phyloP scores from a whole-genome alignment of 2,888 invertebrate genomes.

The Tinea semifulvella region DNA sequence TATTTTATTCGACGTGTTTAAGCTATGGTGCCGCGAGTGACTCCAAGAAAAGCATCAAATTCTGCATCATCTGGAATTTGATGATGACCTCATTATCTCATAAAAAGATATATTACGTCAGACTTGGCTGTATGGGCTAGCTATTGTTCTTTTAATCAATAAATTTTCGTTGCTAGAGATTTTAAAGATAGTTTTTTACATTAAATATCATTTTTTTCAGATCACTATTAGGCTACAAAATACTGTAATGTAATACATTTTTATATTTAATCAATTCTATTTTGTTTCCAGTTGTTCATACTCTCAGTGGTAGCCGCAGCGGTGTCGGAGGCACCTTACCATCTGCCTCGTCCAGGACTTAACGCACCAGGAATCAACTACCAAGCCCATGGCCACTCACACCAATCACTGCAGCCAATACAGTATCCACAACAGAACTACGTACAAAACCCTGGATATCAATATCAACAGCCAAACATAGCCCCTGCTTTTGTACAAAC shows the following conservation, averaged over 20 bases:
- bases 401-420: too few species aligned
- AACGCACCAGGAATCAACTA: conserved; percentile 37
- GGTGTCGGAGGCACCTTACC: conserved; percentile 50
- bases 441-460: conserved; percentile 28
- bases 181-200: neutral
- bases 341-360: conserved; percentile 41
- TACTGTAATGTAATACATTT: neutral
- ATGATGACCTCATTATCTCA: too few species aligned
- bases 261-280: neutral
- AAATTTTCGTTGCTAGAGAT: too few species aligned
- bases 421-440: conserved; percentile 23
- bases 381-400: conserved; percentile 20
- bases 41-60: too few species aligned
- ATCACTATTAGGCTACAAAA: too few species aligned
- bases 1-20: too few species aligned
- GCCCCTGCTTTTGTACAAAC: conserved; percentile 26
- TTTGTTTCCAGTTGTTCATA: conserved; percentile 40
- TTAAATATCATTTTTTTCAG: too few species aligned
- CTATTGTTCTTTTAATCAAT: too few species aligned
- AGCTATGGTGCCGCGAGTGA: too few species aligned
- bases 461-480: conserved; percentile 30
- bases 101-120: too few species aligned
- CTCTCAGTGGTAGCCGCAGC: conserved; percentile 41
- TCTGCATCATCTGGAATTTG: too few species aligned
- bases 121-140: too few species aligned